These are phyloP conservation scores for Arctia plantaginis DNA, from an alignment of 2,888 invertebrate genomes.

Conservation along the genomic window DNA sequence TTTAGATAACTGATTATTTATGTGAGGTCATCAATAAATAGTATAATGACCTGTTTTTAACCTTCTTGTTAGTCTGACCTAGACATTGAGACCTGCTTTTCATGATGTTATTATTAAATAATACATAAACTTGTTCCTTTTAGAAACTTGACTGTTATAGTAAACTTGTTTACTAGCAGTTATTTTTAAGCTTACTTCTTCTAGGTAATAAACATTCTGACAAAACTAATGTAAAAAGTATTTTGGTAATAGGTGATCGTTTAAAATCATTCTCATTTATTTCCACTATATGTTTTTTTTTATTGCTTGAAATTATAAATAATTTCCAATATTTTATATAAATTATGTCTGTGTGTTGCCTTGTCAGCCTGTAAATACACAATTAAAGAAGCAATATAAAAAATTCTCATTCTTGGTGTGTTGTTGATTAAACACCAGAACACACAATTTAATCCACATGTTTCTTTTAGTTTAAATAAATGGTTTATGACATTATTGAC, in stretches of 20 bases:
- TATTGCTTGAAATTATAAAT: no score
- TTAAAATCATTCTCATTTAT: not conserved
- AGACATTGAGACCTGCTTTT: constrained; percentile 39
- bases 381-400: not conserved
- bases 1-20: constrained; percentile 43
- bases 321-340: no score
- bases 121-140: not conserved
- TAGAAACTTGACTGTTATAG: not conserved
- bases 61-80: constrained; percentile 47
- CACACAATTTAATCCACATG: no score
- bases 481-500: no score
- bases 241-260: not conserved
- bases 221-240: no score
- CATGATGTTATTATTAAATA: not conserved
- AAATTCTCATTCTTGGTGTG: not conserved
- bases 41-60: constrained; percentile 11
- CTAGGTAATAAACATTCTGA: not conserved
- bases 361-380: not conserved
- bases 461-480: no score
- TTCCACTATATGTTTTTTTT: no score
- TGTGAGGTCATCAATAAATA: constrained; percentile 18
- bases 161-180: not conserved
- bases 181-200: not conserved
- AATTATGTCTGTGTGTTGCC: no score
- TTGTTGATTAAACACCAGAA: no score